Evolutionary conservation across 1,140 invertebrate genomes (phyloP).

Genomic region (Drosophila biarmipes): DNA sequence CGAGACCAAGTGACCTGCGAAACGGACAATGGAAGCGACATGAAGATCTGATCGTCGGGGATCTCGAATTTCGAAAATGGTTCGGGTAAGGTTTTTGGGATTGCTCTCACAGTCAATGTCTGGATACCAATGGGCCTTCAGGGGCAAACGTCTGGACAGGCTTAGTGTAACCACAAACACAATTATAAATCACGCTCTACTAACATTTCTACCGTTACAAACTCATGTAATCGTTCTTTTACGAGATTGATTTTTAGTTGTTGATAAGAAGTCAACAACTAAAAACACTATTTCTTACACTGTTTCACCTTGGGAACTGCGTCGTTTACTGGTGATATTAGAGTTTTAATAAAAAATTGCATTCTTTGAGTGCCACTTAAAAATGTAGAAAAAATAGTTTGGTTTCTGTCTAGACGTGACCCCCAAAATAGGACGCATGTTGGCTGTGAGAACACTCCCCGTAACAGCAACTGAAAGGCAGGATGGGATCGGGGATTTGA

Average conservation of each 20-base stretch:
- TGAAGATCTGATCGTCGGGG: conserved; percentile 57
- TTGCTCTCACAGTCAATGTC: conserved; percentile 26
- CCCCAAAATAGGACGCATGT: not conserved
- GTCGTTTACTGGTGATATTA: too few relatives aligned
- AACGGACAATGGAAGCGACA: conserved; percentile 79
- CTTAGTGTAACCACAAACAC: not conserved
- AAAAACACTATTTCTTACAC: too few relatives aligned
- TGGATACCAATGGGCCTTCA: not conserved
- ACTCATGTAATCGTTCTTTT: too few relatives aligned
- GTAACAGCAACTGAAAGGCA: conserved; percentile 15
- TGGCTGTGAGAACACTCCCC: conserved; percentile 21
- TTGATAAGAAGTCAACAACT: too few relatives aligned
- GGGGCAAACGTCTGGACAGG: not conserved
- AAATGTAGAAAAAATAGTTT: not conserved
- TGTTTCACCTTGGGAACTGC: not conserved
- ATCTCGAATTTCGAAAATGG: conserved; percentile 56
- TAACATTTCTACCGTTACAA: too few relatives aligned
- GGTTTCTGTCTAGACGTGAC: conserved; percentile 4
- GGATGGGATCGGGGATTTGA: not conserved
- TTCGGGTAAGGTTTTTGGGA: conserved; percentile 17
- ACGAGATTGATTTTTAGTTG: too few relatives aligned
- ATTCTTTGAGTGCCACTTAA: not conserved
- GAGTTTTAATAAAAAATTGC: not conserved
- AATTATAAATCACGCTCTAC: too few relatives aligned
- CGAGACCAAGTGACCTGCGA: conserved; percentile 91